A percentile compares a stretch with the other conserved stretches of the same genome.
phyloP scores from a whole-genome alignment of 2,797 vertebrate species.

The Acestrorhynchus altus region DNA sequence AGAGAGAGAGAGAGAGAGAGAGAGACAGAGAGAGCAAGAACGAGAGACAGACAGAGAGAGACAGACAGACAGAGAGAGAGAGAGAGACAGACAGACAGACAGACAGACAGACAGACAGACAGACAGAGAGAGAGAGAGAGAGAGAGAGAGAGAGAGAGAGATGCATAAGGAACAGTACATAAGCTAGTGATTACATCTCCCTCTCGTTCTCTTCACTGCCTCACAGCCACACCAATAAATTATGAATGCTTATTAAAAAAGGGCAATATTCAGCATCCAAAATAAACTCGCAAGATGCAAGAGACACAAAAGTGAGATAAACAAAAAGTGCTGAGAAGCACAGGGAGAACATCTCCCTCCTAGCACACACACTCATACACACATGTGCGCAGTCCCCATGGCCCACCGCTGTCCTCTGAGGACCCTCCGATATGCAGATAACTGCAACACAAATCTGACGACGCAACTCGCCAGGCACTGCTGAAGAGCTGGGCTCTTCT shows the following conservation, averaged over 20 bases:
- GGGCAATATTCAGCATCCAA: slow-evolving; percentile 79
- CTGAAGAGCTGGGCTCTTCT: background rate
- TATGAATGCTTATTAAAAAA: slow-evolving; percentile 84
- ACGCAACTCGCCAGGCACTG: background rate
- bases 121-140: background rate
- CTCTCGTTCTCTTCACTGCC: slow-evolving; percentile 60
- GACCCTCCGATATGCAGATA: slow-evolving; percentile 19
- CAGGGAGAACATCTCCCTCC: slow-evolving; percentile 54
- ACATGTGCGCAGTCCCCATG: slow-evolving; percentile 31
- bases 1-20: background rate
- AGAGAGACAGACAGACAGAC: background rate
- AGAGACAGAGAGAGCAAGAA: background rate
- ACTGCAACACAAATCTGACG: background rate
- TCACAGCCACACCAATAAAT: slow-evolving; percentile 74
- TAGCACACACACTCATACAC: slow-evolving; percentile 31
- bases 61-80: no score
- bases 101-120: background rate
- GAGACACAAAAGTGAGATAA: slow-evolving; percentile 70
- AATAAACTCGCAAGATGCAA: slow-evolving; percentile 67
- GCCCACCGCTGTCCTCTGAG: background rate
- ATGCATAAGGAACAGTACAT: background rate
- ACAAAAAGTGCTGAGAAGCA: slow-evolving; percentile 70
- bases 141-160: background rate
- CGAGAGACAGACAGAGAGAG: no score
- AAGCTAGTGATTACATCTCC: slow-evolving; percentile 32